Percentiles rank a stretch among this genome's conserved stretches.
phyloP scores from a whole-genome alignment of 2,113 vertebrate species.

The Crotalus horridus region DNA sequence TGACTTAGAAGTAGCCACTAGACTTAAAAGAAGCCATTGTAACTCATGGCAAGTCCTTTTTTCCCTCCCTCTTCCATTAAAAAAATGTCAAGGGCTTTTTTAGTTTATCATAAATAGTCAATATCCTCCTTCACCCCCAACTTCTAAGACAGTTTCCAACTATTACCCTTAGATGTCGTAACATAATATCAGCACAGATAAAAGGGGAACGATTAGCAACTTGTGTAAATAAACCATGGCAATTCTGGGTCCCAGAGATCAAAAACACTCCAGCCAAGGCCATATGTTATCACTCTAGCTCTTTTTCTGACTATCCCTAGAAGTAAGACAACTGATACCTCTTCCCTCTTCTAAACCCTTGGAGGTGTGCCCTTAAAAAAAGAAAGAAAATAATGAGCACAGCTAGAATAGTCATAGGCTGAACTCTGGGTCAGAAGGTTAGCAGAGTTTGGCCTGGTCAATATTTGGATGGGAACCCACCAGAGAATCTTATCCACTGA shows the following conservation, averaged over 20 bases:
- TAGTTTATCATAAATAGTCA: neutral
- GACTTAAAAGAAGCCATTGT: neutral
- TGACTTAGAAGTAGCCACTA: too few species aligned
- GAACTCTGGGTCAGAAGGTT: neutral
- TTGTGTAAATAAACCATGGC: neutral
- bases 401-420: neutral
- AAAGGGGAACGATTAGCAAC: neutral
- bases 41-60: neutral
- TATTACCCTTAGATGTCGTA: neutral
- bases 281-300: neutral
- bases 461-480: neutral
- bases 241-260: neutral
- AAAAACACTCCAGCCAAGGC: neutral
- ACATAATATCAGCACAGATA: neutral
- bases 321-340: neutral
- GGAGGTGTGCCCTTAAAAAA: neutral
- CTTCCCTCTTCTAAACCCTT: neutral
- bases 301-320: neutral
- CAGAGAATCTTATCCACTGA: neutral
- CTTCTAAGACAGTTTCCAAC: neutral
- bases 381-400: neutral
- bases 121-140: neutral
- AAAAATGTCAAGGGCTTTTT: neutral
- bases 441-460: neutral
- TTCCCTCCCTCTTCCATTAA: neutral